phyloP scores from a whole-genome alignment of 2,113 vertebrate genomes.

The Promerops cafer region DNA sequence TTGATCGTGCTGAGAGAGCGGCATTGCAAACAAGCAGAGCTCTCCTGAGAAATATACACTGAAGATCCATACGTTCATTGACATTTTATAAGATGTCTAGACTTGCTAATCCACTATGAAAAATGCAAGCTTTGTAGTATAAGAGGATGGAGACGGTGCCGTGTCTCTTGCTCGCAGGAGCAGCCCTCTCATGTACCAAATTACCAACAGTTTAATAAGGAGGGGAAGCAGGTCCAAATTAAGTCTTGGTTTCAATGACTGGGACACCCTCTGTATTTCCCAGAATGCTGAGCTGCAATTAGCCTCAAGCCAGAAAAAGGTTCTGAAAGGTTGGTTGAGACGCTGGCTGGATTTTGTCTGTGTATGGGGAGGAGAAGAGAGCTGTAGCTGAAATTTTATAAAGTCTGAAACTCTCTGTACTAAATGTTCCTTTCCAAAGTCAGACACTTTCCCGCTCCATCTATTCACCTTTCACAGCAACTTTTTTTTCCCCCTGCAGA shows the following conservation, averaged over 20 bases:
- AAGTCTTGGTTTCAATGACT: not conserved
- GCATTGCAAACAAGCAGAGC: conserved; percentile 34
- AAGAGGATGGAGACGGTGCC: not conserved
- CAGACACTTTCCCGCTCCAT: not conserved
- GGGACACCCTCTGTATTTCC: not conserved
- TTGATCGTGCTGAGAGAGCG: conserved; percentile 53
- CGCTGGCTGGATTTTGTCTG: not conserved
- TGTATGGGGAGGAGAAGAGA: not conserved
- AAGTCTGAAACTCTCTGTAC: not conserved
- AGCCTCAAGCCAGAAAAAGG: conserved; percentile 32
- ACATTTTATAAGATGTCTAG: conserved; percentile 69
- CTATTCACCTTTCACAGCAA: not conserved
- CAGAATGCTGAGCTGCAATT: conserved; percentile 30
- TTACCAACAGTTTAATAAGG: conserved; percentile 12
- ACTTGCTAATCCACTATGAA: conserved; percentile 68
- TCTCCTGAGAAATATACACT: conserved; percentile 49
- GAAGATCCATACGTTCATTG: conserved; percentile 66
- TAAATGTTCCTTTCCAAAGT: conserved; percentile 36
- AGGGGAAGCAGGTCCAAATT: not conserved
- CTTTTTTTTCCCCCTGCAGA: not conserved
- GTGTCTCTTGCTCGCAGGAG: not conserved
- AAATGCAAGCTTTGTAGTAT: conserved; percentile 57
- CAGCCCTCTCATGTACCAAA: not conserved
- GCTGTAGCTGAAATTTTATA: not conserved
- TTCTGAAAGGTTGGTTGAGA: conserved; percentile 9